These are phyloP conservation scores for Microplitis demolitor DNA, from an alignment of 1,140 invertebrate genomes.

Conservation along the genomic window DNA sequence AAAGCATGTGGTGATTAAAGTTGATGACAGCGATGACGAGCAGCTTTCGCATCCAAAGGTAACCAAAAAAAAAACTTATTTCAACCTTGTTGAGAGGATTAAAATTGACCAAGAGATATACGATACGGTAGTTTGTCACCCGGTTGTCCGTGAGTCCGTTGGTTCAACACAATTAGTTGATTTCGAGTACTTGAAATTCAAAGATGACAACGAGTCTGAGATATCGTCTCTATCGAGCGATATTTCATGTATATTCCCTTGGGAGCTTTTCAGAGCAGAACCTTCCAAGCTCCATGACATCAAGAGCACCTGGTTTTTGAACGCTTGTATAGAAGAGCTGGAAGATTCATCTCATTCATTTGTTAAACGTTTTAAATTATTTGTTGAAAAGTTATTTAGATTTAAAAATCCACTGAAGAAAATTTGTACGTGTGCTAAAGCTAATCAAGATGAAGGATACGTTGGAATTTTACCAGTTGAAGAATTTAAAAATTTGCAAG, in stretches of 20 bases:
- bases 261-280: background rate
- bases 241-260: background rate
- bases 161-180: background rate
- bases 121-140: background rate
- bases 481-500: conserved; percentile 6
- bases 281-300: background rate
- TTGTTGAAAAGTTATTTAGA: too few species aligned
- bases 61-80: conserved; percentile 8
- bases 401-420: too few species aligned
- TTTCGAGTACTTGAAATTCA: background rate
- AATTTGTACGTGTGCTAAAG: too few species aligned
- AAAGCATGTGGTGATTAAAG: background rate
- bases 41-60: background rate
- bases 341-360: too few species aligned
- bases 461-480: conserved; percentile 3
- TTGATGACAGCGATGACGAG: background rate
- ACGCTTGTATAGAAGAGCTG: too few species aligned
- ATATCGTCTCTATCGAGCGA: background rate
- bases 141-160: background rate
- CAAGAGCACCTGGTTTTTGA: background rate
- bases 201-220: background rate
- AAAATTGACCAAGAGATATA: background rate
- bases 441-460: background rate
- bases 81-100: background rate
- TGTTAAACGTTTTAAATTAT: too few species aligned